phyloP scores from a whole-genome alignment of 2,113 vertebrate species.

The Dicerorhinus sumatrensis region DNA sequence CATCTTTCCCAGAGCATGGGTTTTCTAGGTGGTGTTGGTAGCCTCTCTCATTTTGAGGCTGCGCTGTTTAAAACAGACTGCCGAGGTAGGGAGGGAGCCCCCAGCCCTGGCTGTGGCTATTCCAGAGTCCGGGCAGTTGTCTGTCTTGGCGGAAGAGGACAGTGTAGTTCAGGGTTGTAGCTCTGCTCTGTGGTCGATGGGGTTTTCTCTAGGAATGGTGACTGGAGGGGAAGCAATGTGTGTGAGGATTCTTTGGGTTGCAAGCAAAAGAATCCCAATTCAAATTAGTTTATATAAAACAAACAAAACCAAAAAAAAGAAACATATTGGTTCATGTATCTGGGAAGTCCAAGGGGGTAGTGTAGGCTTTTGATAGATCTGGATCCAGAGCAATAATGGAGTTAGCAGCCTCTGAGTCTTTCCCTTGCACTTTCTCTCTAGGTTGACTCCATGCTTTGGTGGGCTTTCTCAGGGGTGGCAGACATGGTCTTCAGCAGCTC shows the following conservation, averaged over 20 bases:
- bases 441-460: not conserved
- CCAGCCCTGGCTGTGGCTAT: not conserved
- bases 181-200: not conserved
- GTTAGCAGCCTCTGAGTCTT: not conserved
- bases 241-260: not conserved
- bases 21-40: not conserved
- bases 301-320: not conserved
- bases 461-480: not conserved
- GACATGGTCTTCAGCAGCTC: not conserved
- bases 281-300: not conserved
- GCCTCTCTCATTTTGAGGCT: not conserved
- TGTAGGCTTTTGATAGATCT: not conserved
- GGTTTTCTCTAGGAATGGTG: not conserved
- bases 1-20: not conserved
- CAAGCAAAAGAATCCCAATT: not conserved
- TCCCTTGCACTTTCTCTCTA: not conserved
- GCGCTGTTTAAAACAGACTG: not conserved
- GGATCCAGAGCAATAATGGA: not conserved
- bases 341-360: not conserved
- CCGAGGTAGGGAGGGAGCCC: fast-evolving
- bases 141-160: not conserved
- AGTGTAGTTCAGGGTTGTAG: not conserved
- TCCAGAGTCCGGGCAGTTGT: too few relatives aligned
- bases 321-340: not conserved
- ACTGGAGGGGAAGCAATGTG: fast-evolving